A percentile compares a stretch with the other conserved stretches of the same genome.
Conservation (phyloP, 2,113 vertebrate species). For the Ornithorhynchus anatinus region DNA sequence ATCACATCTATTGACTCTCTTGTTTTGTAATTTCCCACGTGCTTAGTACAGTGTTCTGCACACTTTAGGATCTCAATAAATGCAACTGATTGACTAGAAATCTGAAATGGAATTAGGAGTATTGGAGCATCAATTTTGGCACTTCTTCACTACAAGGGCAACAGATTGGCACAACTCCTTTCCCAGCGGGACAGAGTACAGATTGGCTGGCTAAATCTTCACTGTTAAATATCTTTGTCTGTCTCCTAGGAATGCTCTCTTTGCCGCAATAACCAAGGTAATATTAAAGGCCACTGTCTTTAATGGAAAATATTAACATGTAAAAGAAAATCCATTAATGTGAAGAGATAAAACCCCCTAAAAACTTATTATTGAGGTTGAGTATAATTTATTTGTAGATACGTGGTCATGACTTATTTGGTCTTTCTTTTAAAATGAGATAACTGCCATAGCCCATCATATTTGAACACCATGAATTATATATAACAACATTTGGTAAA, state of each 20-base stretch:
- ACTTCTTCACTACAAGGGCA: too few relatives aligned
- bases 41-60: too few relatives aligned
- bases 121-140: too few relatives aligned
- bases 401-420: slow-evolving; percentile 46
- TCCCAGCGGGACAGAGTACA: background rate
- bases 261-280: slow-evolving; percentile 1
- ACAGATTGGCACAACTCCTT: too few relatives aligned
- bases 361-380: slow-evolving; percentile 25
- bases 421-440: slow-evolving; percentile 51
- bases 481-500: slow-evolving; percentile 55
- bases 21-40: too few relatives aligned
- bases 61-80: too few relatives aligned
- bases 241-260: slow-evolving; percentile 19
- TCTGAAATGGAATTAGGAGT: too few relatives aligned
- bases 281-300: slow-evolving; percentile 35
- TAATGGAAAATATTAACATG: slow-evolving; percentile 29
- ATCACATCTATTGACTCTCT: too few relatives aligned
- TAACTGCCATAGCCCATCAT: slow-evolving; percentile 40
- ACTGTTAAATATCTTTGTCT: background rate
- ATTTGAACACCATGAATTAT: slow-evolving; percentile 51
- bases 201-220: background rate
- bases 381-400: slow-evolving; percentile 53
- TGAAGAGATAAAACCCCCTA: slow-evolving; percentile 37
- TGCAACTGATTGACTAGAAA: too few relatives aligned
- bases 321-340: slow-evolving; percentile 49